phyloP scores from a whole-genome alignment of 1,140 invertebrate species.

The Teleogryllus occipitalis region DNA sequence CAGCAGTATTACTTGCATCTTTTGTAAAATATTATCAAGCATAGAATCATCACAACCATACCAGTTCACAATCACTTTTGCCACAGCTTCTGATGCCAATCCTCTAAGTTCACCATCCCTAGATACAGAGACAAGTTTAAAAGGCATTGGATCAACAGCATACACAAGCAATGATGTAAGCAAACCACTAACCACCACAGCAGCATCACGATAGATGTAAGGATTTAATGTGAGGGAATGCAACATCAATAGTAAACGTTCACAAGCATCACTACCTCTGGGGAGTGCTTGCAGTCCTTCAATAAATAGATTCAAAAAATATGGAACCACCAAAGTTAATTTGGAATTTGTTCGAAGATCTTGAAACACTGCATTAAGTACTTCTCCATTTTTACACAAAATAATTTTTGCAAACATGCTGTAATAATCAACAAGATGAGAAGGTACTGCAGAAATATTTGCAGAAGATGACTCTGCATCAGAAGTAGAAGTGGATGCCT shows the following conservation, averaged over 20 bases:
- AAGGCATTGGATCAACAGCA: not conserved
- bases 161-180: not conserved
- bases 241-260: not conserved
- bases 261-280: not conserved
- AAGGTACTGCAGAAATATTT: not conserved
- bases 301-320: not conserved
- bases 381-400: not conserved
- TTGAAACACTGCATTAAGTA: not conserved
- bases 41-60: not conserved
- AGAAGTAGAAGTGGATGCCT: not conserved
- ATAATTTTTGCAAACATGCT: not conserved
- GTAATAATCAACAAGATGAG: not conserved
- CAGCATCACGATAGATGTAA: not conserved
- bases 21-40: not conserved
- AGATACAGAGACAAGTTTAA: not conserved
- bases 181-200: not conserved
- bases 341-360: not conserved
- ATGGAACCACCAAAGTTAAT: not conserved
- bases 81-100: not conserved
- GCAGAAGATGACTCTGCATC: not conserved
- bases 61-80: not conserved
- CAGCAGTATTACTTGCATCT: not conserved
- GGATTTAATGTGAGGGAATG: not conserved
- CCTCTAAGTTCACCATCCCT: not conserved
- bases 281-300: not conserved